Evolutionary conservation across 2,888 invertebrate species (phyloP).

Genomic region (Plusia festucae): DNA sequence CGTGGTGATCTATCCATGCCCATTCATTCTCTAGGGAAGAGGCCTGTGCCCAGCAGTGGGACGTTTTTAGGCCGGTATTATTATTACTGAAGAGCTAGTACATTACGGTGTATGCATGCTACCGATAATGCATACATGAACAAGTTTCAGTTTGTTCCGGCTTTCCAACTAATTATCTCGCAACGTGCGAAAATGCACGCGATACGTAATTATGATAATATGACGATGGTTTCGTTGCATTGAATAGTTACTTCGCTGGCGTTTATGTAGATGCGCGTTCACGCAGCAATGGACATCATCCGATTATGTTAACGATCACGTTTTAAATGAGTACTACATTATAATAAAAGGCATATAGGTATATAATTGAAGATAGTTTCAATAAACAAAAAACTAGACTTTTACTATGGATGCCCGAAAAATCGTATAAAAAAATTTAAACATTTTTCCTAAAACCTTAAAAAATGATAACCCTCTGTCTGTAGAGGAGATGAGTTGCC

Average conservation of each 20-base stretch:
- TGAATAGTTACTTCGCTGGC: neutral
- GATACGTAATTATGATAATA: constrained; percentile 29
- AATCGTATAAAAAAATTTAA: too few species aligned
- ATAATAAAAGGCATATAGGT: neutral
- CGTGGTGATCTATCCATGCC: too few species aligned
- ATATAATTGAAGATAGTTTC: too few species aligned
- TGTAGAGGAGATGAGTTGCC: too few species aligned
- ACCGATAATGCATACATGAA: constrained; percentile 3
- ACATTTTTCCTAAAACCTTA: too few species aligned
- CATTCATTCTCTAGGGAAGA: too few species aligned
- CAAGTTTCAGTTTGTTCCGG: constrained; percentile 21
- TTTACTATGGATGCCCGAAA: too few species aligned
- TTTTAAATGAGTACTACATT: neutral
- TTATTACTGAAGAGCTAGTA: too few species aligned
- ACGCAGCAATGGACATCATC: neutral
- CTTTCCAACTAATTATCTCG: constrained; percentile 26
- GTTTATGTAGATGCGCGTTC: neutral
- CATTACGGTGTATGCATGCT: neutral
- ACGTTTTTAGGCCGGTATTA: too few species aligned
- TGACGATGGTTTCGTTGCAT: constrained; percentile 14
- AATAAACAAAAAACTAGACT: too few species aligned
- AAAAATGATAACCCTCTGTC: too few species aligned
- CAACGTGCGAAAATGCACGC: constrained; percentile 30
- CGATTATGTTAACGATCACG: neutral
- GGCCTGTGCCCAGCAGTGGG: too few species aligned